A percentile compares a stretch with the other conserved stretches of the same genome.
These are phyloP conservation scores for Sminthurinus signatus DNA, from an alignment of 1,140 invertebrate species.

Conservation along the genomic window DNA sequence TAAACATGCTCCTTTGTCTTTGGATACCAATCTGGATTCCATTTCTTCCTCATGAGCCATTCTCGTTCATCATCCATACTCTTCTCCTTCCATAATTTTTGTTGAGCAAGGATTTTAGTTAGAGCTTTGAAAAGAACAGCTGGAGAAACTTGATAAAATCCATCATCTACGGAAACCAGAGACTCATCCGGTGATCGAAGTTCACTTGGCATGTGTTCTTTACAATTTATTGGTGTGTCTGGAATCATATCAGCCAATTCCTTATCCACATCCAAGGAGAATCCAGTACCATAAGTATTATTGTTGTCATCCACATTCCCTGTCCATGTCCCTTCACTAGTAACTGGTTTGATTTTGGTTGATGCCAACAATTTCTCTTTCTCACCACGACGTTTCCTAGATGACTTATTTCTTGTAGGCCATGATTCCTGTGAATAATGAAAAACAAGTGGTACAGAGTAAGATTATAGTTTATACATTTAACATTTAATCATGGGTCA, in stretches of 20 bases:
- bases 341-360: too few species aligned
- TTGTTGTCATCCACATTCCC: too few species aligned
- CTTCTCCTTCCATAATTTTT: conserved; percentile 22
- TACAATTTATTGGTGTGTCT: background rate
- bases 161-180: conserved; percentile 16
- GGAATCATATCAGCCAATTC: background rate
- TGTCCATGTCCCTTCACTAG: too few species aligned
- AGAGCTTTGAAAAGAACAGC: conserved; percentile 24
- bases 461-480: background rate
- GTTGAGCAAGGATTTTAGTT: conserved; percentile 1
- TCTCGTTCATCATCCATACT: conserved; percentile 19
- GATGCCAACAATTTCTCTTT: too few species aligned
- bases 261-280: background rate
- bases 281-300: background rate
- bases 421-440: too few species aligned
- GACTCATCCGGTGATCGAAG: background rate
- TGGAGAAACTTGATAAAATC: conserved; percentile 22
- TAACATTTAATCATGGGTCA: background rate
- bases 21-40: conserved; percentile 36
- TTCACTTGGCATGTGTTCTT: background rate
- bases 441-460: too few species aligned
- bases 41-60: conserved; percentile 37
- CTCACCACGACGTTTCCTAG: too few species aligned
- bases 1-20: background rate
- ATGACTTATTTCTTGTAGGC: too few species aligned